These are phyloP conservation scores for Tympanoctomys barrerae DNA, from an alignment of 2,797 vertebrate genomes.

Conservation along the genomic window DNA sequence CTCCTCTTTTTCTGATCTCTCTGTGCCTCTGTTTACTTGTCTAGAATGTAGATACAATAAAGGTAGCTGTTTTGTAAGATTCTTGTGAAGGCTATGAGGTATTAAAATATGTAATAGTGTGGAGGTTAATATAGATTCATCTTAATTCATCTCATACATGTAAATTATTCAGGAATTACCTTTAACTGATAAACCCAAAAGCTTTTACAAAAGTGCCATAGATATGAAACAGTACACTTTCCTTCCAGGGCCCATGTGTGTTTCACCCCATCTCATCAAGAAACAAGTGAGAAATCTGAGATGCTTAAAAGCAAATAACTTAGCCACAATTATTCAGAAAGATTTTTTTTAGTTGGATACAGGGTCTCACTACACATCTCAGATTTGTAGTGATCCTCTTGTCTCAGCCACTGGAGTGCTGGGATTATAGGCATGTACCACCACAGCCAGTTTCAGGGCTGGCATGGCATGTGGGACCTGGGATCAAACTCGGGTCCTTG, in stretches of 20 bases:
- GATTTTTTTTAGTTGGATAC: neutral
- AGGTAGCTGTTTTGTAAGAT: neutral
- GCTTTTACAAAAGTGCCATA: neutral
- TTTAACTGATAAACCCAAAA: neutral
- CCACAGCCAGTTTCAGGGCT: too few relatives aligned
- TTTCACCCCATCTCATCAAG: neutral
- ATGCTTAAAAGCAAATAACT: neutral
- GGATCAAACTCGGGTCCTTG: too few relatives aligned
- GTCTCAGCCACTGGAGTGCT: too few relatives aligned
- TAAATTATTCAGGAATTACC: neutral
- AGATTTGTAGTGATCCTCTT: too few relatives aligned
- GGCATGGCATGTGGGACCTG: too few relatives aligned
- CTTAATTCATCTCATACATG: neutral
- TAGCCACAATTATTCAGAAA: neutral
- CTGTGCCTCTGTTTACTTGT: neutral
- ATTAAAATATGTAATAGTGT: neutral
- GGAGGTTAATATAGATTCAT: neutral
- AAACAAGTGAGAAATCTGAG: neutral
- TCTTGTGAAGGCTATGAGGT: neutral
- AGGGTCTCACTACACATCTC: too few relatives aligned
- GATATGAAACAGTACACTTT: neutral
- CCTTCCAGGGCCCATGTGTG: neutral
- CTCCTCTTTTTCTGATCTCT: neutral
- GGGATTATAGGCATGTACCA: too few relatives aligned
- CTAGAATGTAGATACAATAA: neutral